These are phyloP conservation scores for Andrena trimmerana DNA, from an alignment of 2,888 invertebrate genomes.

Conservation along the genomic window DNA sequence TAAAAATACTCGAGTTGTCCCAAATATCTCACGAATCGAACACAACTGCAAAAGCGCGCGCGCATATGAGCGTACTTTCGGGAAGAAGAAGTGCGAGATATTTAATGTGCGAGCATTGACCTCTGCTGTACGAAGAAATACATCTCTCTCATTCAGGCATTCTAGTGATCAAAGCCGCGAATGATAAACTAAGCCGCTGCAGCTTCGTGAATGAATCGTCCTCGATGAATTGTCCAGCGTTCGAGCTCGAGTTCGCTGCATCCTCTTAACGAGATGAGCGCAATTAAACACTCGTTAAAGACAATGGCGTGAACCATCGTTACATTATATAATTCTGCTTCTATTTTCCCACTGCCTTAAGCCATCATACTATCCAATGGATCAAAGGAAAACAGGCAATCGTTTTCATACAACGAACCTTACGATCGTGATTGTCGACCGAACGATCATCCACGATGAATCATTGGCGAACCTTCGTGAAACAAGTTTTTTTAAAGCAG, in stretches of 20 bases:
- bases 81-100: too few relatives aligned
- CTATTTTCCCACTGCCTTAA: constrained; percentile 53
- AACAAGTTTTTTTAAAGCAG: not conserved
- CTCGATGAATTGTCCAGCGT: not conserved
- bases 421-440: constrained; percentile 23
- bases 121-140: not conserved
- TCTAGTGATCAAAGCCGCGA: not conserved
- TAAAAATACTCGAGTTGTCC: constrained; percentile 26
- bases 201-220: not conserved
- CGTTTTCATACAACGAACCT: constrained; percentile 52
- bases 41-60: constrained; percentile 8
- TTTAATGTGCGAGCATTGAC: too few relatives aligned
- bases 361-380: constrained; percentile 15
- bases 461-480: constrained; percentile 59
- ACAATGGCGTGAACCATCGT: constrained; percentile 55
- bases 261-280: not conserved
- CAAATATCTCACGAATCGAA: constrained; percentile 28
- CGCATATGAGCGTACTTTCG: not conserved
- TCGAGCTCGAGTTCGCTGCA: not conserved
- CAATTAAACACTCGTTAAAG: constrained; percentile 51
- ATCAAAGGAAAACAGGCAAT: constrained; percentile 35
- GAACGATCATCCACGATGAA: constrained; percentile 51
- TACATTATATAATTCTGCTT: constrained; percentile 48
- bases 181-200: not conserved
- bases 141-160: not conserved